Percentiles rank a stretch among this genome's conserved stretches.
phyloP scores from a whole-genome alignment of 2,113 vertebrate genomes.

The Bambusicola thoracicus region DNA sequence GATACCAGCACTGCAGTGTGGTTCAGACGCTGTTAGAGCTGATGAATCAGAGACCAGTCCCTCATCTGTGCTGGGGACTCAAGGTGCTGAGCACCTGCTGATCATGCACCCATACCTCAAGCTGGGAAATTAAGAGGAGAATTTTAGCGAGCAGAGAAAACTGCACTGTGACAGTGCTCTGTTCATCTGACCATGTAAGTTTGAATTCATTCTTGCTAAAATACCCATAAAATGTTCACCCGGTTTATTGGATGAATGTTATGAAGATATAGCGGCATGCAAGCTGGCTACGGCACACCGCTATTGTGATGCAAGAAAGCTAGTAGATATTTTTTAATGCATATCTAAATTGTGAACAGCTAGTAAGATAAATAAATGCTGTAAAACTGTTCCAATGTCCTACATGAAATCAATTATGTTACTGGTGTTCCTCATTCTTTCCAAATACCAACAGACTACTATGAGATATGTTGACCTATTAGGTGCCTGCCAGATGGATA shows the following conservation, averaged over 20 bases:
- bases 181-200: background rate
- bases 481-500: background rate
- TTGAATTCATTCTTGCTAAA: background rate
- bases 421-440: background rate
- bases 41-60: background rate
- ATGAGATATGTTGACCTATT: background rate
- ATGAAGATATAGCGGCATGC: rapidly evolving
- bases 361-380: background rate
- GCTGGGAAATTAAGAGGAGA: background rate
- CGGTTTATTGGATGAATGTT: background rate
- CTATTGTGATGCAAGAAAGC: background rate
- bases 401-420: background rate
- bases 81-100: background rate
- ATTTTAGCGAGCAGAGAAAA: background rate
- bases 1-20: background rate
- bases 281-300: background rate
- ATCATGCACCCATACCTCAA: background rate
- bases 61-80: background rate
- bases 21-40: background rate
- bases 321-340: background rate
- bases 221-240: background rate
- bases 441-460: background rate
- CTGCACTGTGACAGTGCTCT: background rate
- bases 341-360: background rate
- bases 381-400: background rate